These are phyloP conservation scores for Zonotrichia leucophrys DNA, from an alignment of 2,113 vertebrate genomes.

Conservation along the genomic window DNA sequence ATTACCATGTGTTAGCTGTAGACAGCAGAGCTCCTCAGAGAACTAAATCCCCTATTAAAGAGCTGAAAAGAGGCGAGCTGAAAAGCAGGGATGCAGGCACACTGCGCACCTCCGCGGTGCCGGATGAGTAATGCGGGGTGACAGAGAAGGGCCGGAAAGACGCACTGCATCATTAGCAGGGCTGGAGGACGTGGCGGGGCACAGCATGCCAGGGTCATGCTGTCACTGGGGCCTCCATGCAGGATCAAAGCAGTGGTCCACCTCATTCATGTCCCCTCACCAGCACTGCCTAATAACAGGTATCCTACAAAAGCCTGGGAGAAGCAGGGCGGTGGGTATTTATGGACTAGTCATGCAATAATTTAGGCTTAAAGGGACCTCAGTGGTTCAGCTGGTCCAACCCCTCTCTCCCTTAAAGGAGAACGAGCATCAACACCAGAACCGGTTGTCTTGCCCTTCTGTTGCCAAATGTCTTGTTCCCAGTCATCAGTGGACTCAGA, in stretches of 20 bases:
- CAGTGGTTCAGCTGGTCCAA: neutral
- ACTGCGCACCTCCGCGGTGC: neutral
- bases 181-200: neutral
- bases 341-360: neutral
- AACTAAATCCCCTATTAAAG: neutral
- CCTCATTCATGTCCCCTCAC: neutral
- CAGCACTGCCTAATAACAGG: neutral
- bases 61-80: neutral
- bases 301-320: neutral
- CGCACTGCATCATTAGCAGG: neutral
- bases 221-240: neutral
- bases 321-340: neutral
- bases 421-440: neutral
- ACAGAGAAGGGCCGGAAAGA: neutral
- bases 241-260: constrained; percentile 32
- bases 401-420: neutral
- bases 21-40: constrained; percentile 15
- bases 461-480: neutral
- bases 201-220: constrained; percentile 14
- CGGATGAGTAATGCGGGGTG: neutral
- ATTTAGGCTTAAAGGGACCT: constrained; percentile 11
- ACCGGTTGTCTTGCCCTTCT: neutral
- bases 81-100: neutral
- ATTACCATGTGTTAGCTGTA: neutral
- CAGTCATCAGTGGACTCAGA: neutral